Percentiles rank a stretch among this genome's conserved stretches.
These are phyloP conservation scores for Limnephilus marmoratus DNA, from an alignment of 2,888 invertebrate genomes.

Conservation along the genomic window DNA sequence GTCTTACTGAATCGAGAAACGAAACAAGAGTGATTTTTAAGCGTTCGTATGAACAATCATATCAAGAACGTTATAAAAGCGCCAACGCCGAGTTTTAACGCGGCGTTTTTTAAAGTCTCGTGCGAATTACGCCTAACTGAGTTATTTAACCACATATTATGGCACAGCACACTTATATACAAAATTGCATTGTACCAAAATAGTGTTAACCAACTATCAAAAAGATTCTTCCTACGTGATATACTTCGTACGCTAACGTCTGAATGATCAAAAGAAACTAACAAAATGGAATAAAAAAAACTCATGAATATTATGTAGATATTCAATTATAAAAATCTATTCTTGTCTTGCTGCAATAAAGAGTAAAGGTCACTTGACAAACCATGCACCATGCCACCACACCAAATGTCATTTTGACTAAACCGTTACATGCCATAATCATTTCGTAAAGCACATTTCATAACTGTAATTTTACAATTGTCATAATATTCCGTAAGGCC, in stretches of 20 bases:
- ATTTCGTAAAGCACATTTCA: conserved; percentile 31
- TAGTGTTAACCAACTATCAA: neutral
- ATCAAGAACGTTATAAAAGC: too few relatives aligned
- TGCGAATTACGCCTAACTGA: too few relatives aligned
- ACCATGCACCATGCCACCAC: neutral
- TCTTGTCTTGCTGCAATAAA: neutral
- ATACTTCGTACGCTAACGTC: too few relatives aligned
- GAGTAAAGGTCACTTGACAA: conserved; percentile 17
- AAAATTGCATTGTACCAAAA: too few relatives aligned
- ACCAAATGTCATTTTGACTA: conserved; percentile 8
- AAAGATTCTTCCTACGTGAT: neutral
- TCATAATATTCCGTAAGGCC: conserved; percentile 10
- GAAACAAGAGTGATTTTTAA: too few relatives aligned
- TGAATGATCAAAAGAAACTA: neutral
- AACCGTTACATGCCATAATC: conserved; percentile 30
- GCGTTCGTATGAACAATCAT: too few relatives aligned
- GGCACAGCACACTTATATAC: neutral
- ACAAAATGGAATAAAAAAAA: neutral
- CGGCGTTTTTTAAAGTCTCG: too few relatives aligned
- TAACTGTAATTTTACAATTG: conserved; percentile 20
- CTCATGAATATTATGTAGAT: neutral
- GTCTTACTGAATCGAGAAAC: too few relatives aligned
- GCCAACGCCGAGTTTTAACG: too few relatives aligned
- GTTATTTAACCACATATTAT: neutral
- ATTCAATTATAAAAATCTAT: neutral